Evolutionary conservation across 2,113 vertebrate species (phyloP).

Genomic region (cattle (Bos taurus)): ARS-UCD2.0 NC_037328.1:131100501-131101000

Average conservation of each 20-base stretch:
- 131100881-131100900: too few species aligned
- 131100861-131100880: too few species aligned
- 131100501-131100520: not conserved
- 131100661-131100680: not conserved
- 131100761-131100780: not conserved
- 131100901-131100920: too few species aligned
- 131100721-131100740: not conserved
- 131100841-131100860: too few species aligned
- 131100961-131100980: too few species aligned
- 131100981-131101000: too few species aligned
- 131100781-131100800: constrained; percentile 6
- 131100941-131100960: too few species aligned
- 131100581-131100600: not conserved
- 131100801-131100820: not conserved
- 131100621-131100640: not conserved
- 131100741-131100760: not conserved
- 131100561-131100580: not conserved
- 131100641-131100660: not conserved
- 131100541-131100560: not conserved
- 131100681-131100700: not conserved
- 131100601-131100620: not conserved
- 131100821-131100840: too few species aligned
- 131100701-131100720: not conserved
- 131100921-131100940: too few species aligned
- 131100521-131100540: not conserved